Percentiles rank a stretch among this genome's conserved stretches.
Evolutionary conservation across 2,113 vertebrate genomes (phyloP).

Genomic region (Corvus hawaiiensis): DNA sequence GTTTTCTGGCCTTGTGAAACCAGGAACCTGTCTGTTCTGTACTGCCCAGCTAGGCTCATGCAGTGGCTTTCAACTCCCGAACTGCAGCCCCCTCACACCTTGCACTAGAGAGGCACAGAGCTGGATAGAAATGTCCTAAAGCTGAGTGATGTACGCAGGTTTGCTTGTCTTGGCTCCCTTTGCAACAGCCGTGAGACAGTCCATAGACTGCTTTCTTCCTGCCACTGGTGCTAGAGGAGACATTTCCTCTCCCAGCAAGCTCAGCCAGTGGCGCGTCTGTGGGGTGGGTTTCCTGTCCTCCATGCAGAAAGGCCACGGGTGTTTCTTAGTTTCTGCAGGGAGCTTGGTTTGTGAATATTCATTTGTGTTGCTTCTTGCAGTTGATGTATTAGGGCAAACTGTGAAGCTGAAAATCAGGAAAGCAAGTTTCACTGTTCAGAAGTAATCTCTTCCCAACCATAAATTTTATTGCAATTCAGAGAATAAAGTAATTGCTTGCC

Average conservation of each 20-base stretch:
- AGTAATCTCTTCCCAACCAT: neutral
- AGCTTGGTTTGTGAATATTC: neutral
- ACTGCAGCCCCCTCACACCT: neutral
- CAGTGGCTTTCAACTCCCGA: neutral
- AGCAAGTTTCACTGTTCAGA: neutral
- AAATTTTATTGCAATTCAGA: neutral
- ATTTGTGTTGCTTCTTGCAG: neutral
- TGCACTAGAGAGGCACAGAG: neutral
- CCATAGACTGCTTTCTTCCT: neutral
- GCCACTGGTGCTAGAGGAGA: neutral
- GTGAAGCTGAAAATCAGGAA: neutral
- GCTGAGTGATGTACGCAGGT: neutral
- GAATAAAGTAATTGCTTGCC: neutral
- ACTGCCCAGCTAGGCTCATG: neutral
- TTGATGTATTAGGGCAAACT: neutral
- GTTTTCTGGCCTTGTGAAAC: neutral
- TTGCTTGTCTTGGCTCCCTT: neutral
- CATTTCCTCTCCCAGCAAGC: neutral
- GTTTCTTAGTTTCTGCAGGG: neutral
- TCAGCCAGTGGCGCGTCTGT: neutral
- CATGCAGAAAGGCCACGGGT: fast-evolving
- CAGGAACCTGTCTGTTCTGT: neutral
- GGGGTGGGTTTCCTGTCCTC: neutral
- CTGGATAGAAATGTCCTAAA: neutral
- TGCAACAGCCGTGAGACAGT: neutral